These are phyloP conservation scores for Cardiocondyla obscurior DNA, from an alignment of 1,140 invertebrate genomes.

Conservation along the genomic window DNA sequence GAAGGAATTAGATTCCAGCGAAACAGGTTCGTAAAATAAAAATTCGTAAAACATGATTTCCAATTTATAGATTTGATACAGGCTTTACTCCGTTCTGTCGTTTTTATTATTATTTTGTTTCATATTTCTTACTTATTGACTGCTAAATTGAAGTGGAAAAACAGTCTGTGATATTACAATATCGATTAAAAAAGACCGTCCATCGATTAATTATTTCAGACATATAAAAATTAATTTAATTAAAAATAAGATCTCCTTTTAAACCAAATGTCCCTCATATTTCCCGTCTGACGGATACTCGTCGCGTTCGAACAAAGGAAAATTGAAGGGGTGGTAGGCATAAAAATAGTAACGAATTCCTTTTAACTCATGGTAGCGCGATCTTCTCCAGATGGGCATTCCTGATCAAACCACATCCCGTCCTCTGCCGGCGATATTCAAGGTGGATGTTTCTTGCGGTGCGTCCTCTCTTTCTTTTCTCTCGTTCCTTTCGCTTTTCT, in stretches of 20 bases:
- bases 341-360: constrained; percentile 42
- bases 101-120: no score
- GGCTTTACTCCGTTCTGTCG: no score
- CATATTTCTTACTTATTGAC: no score
- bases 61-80: no score
- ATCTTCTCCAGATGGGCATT: constrained; percentile 63
- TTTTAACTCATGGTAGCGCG: constrained; percentile 46
- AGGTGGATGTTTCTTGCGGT: constrained; percentile 55
- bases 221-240: no score
- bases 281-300: background rate
- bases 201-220: no score
- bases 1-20: no score
- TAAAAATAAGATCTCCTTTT: background rate
- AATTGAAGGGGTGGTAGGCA: background rate
- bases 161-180: no score
- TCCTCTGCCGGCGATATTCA: constrained; percentile 48
- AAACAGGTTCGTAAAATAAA: background rate
- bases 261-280: background rate
- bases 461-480: constrained; percentile 42
- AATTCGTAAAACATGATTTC: no score
- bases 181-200: no score
- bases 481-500: constrained; percentile 51
- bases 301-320: background rate
- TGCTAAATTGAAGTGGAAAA: no score
- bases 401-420: constrained; percentile 59